Conservation (phyloP, 2,888 invertebrate species). For the Drosophila parthenogenetica region DNA sequence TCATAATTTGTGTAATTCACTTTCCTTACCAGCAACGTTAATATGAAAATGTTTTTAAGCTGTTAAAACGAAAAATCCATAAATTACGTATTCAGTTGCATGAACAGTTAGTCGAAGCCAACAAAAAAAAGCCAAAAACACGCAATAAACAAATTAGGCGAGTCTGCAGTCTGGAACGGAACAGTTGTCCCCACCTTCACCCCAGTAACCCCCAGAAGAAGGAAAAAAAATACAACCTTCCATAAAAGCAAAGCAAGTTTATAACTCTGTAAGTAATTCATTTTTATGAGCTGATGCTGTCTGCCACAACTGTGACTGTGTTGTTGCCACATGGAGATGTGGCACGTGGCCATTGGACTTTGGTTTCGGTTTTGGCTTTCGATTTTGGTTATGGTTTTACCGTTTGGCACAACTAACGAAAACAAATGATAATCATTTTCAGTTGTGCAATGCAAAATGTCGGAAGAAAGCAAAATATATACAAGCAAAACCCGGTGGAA, state of each 20-base stretch:
- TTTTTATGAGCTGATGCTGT: conserved; percentile 66
- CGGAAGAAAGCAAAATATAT: too few species aligned
- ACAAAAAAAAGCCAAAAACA: conserved; percentile 23
- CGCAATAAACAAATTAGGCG: conserved; percentile 64
- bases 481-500: not conserved
- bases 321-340: not conserved
- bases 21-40: not conserved
- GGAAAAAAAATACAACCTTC: not conserved
- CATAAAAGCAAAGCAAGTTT: not conserved
- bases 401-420: conserved; percentile 57
- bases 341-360: conserved; percentile 31
- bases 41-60: conserved; percentile 10
- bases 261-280: conserved; percentile 59
- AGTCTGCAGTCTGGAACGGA: conserved; percentile 40
- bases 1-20: conserved; percentile 23
- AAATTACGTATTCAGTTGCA: conserved; percentile 59
- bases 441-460: conserved; percentile 59
- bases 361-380: conserved; percentile 34
- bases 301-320: conserved; percentile 50
- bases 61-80: conserved; percentile 30
- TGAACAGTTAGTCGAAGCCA: conserved; percentile 15
- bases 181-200: not conserved
- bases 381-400: not conserved
- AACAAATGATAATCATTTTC: conserved; percentile 73
- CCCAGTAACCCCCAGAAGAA: not conserved